Conservation (phyloP, 2,113 vertebrate species). For the Psilopogon haemacephalus region DNA sequence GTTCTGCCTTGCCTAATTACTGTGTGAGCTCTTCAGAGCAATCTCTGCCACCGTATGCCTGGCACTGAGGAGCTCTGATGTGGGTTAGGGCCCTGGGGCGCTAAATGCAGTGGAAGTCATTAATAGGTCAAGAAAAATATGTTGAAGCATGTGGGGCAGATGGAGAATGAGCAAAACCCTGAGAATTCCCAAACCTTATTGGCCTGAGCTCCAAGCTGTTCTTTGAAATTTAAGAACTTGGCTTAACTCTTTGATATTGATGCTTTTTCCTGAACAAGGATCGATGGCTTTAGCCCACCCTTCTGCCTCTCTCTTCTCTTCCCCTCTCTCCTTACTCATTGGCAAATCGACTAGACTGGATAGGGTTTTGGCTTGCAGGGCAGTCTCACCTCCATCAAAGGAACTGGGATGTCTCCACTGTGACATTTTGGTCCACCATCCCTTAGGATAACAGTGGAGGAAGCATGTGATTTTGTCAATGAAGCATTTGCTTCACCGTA, state of each 20-base stretch:
- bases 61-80: neutral
- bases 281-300: fast-evolving
- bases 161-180: neutral
- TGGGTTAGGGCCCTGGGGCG: constrained; percentile 20
- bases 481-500: neutral
- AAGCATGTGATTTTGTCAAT: neutral
- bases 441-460: neutral
- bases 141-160: neutral
- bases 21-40: neutral
- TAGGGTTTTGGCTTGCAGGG: neutral
- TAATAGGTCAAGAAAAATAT: constrained; percentile 24
- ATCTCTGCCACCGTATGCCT: neutral
- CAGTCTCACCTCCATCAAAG: neutral
- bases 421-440: neutral
- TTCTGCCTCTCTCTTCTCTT: neutral
- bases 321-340: neutral
- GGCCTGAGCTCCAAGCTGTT: neutral
- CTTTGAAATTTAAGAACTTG: neutral
- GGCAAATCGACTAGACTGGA: neutral
- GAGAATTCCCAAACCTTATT: constrained; percentile 1
- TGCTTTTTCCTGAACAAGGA: neutral
- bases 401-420: neutral
- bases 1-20: neutral
- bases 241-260: neutral
- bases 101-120: neutral